Evolutionary conservation across 2,888 invertebrate species (phyloP).

Genomic region (Drosophila kuntzei): DNA sequence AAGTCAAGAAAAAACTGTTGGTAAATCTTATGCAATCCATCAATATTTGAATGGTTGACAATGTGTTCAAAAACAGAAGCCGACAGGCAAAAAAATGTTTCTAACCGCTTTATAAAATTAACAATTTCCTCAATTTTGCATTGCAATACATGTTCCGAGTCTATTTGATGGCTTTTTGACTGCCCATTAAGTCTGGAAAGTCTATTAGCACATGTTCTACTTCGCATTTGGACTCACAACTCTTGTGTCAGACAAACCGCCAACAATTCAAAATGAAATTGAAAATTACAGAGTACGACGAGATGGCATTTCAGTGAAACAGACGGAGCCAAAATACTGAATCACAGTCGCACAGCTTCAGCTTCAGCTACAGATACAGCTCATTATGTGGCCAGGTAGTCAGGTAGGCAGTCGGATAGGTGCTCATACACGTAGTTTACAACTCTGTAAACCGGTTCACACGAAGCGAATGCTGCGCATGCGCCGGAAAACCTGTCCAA

Average conservation of each 20-base stretch:
- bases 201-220: slow-evolving; percentile 40
- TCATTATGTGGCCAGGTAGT: slow-evolving; percentile 29
- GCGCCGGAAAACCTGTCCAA: slow-evolving; percentile 74
- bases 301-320: slow-evolving; percentile 27
- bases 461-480: slow-evolving; percentile 43
- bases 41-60: slow-evolving; percentile 5
- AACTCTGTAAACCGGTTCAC: slow-evolving; percentile 63
- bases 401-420: slow-evolving; percentile 28
- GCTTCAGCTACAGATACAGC: slow-evolving; percentile 23
- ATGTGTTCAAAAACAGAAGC: slow-evolving; percentile 21
- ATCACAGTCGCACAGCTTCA: slow-evolving; percentile 10
- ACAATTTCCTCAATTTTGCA: slow-evolving; percentile 44
- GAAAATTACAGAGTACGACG: slow-evolving; percentile 60
- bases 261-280: slow-evolving; percentile 65
- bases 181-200: slow-evolving; percentile 50
- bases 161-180: slow-evolving; percentile 20
- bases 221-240: slow-evolving; percentile 8
- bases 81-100: slow-evolving; percentile 36
- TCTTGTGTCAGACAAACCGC: slow-evolving; percentile 33
- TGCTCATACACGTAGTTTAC: slow-evolving; percentile 37
- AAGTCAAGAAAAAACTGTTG: neutral
- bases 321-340: slow-evolving; percentile 21
- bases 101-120: slow-evolving; percentile 37
- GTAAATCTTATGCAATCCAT: neutral
- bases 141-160: slow-evolving; percentile 2